These are phyloP conservation scores for Neopelma chrysocephalum DNA, from an alignment of 2,797 vertebrate species.

Conservation along the genomic window DNA sequence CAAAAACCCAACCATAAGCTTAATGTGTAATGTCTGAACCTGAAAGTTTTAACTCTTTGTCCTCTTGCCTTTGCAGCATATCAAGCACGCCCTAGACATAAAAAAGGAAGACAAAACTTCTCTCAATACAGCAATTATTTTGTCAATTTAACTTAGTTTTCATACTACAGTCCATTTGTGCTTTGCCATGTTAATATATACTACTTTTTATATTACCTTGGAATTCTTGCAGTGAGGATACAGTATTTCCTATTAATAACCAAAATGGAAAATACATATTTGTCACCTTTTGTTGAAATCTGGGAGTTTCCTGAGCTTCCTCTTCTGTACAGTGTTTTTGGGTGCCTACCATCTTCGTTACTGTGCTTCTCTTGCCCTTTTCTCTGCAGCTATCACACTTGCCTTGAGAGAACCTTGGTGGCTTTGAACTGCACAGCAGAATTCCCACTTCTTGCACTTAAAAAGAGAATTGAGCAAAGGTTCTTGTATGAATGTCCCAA, in stretches of 20 bases:
- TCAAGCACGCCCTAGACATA: neutral
- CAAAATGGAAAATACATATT: neutral
- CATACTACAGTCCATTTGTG: neutral
- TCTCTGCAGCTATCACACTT: neutral
- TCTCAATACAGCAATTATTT: neutral
- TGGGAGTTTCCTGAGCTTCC: neutral
- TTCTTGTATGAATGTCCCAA: neutral
- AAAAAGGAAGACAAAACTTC: neutral
- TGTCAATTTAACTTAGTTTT: neutral
- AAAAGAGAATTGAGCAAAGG: conserved; percentile 34
- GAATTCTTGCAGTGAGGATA: neutral
- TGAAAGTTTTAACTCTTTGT: neutral
- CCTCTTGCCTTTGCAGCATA: neutral
- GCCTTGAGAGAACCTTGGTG: neutral
- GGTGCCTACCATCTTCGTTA: conserved; percentile 59
- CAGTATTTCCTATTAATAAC: neutral
- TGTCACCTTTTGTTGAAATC: conserved; percentile 68
- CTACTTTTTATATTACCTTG: neutral
- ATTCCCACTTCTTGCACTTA: neutral
- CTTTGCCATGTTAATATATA: neutral
- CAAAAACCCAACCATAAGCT: neutral
- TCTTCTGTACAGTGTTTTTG: conserved; percentile 46
- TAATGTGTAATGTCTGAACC: neutral
- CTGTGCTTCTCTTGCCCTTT: neutral
- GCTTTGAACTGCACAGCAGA: neutral